phyloP scores from a whole-genome alignment of 2,888 invertebrate genomes.

The Bedellia somnulentella region DNA sequence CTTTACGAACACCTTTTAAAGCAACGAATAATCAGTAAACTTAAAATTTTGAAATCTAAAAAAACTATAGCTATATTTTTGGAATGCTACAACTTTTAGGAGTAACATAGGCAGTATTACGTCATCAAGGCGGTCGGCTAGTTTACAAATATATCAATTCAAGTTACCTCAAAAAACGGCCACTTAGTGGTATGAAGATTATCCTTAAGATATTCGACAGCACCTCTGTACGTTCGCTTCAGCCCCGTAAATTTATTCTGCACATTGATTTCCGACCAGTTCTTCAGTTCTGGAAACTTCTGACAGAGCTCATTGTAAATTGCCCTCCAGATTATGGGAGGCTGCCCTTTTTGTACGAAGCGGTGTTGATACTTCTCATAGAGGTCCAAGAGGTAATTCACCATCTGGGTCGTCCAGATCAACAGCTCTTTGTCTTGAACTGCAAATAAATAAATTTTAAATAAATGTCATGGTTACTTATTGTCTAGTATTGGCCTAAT shows the following conservation, averaged over 20 bases:
- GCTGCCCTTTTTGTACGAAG: background rate
- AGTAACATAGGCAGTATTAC: too few relatives aligned
- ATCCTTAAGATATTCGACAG: slow-evolving; percentile 1
- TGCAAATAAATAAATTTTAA: background rate
- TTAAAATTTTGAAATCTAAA: too few relatives aligned
- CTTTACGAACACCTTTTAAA: too few relatives aligned
- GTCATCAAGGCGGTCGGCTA: too few relatives aligned
- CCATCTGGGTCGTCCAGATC: background rate
- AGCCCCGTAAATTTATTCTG: slow-evolving; percentile 3
- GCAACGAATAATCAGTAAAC: too few relatives aligned
- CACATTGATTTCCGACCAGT: background rate
- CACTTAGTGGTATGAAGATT: slow-evolving; percentile 3
- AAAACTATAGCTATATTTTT: too few relatives aligned
- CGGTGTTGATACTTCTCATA: slow-evolving; percentile 1
- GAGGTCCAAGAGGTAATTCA: slow-evolving; percentile 1
- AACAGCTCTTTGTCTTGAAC: background rate
- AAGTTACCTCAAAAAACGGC: slow-evolving; percentile 2
- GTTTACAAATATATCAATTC: too few relatives aligned
- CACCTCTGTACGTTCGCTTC: slow-evolving; percentile 2
- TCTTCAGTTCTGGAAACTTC: background rate
- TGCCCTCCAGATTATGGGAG: slow-evolving; percentile 1
- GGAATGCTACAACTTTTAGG: too few relatives aligned
- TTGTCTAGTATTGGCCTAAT: too few relatives aligned
- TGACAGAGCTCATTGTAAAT: background rate
- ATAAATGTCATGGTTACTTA: background rate